A percentile compares a stretch with the other conserved stretches of the same genome.
Evolutionary conservation across 2,888 invertebrate species (phyloP).

Genomic region (Sacculina carcini): DNA sequence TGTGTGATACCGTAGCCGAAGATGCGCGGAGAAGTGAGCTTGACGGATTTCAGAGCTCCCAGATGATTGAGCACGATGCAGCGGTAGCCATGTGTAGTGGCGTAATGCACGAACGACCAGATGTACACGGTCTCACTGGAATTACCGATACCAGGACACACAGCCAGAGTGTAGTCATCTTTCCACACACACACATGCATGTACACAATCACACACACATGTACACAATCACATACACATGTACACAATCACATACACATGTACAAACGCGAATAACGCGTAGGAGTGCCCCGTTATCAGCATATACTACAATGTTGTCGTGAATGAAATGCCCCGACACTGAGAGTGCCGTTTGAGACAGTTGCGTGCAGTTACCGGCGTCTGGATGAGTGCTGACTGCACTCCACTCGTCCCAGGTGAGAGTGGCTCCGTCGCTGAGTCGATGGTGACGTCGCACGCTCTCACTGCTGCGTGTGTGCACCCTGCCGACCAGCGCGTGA

Average conservation of each 20-base stretch:
- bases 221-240: background rate
- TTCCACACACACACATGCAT: constrained; percentile 8
- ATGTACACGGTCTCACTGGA: constrained; percentile 84
- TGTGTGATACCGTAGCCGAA: constrained; percentile 88
- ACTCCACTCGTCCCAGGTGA: constrained; percentile 77
- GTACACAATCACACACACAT: background rate
- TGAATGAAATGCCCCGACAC: no score
- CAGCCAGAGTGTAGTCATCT: constrained; percentile 67
- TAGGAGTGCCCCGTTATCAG: no score
- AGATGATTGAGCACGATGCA: constrained; percentile 84
- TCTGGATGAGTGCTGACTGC: constrained; percentile 38
- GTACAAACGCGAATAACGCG: no score
- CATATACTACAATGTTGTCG: no score
- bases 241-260: background rate
- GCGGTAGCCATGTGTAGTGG: constrained; percentile 67
- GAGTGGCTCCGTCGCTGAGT: constrained; percentile 56
- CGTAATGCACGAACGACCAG: constrained; percentile 70
- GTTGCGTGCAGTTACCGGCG: constrained; percentile 16
- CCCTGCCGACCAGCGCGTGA: constrained; percentile 43
- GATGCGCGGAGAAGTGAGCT: constrained; percentile 60
- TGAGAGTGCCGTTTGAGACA: no score
- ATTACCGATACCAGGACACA: constrained; percentile 79
- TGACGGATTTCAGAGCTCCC: constrained; percentile 58
- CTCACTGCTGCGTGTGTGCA: constrained; percentile 63
- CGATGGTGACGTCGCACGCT: constrained; percentile 50